phyloP scores from a whole-genome alignment of 2,888 invertebrate species.

The Drosophila leonis region DNA sequence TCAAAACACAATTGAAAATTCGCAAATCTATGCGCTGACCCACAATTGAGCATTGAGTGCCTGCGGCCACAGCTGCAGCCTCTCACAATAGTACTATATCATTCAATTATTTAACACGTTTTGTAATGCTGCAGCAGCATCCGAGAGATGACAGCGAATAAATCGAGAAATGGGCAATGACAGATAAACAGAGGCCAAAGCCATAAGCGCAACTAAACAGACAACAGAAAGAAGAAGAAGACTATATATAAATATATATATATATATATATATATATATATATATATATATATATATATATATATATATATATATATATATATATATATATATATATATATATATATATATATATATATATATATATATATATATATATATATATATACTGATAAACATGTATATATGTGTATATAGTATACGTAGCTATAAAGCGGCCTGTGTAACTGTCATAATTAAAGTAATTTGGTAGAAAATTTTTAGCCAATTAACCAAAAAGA shows the following conservation, averaged over 20 bases:
- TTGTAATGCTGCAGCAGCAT: slow-evolving; percentile 51
- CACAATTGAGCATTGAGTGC: slow-evolving; percentile 18
- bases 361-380: slow-evolving; percentile 11
- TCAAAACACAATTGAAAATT: slow-evolving; percentile 11
- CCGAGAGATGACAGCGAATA: slow-evolving; percentile 33
- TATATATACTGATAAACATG: slow-evolving; percentile 1
- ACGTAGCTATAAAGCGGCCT: slow-evolving; percentile 43
- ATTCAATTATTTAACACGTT: slow-evolving; percentile 76
- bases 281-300: slow-evolving; percentile 5
- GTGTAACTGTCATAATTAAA: slow-evolving; percentile 82
- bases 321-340: slow-evolving; percentile 5
- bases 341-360: slow-evolving; percentile 9
- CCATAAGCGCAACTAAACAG: slow-evolving; percentile 66
- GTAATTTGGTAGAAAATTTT: slow-evolving; percentile 84
- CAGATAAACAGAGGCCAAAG: slow-evolving; percentile 29
- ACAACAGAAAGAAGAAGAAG: slow-evolving; percentile 19
- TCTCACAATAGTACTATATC: slow-evolving; percentile 49
- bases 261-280: slow-evolving; percentile 11
- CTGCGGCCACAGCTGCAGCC: slow-evolving; percentile 1
- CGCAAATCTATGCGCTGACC: slow-evolving; percentile 28
- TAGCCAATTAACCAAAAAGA: slow-evolving; percentile 82
- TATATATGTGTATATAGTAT: neutral
- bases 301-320: slow-evolving; percentile 10
- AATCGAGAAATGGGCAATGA: slow-evolving; percentile 28
- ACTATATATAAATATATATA: slow-evolving; percentile 11